Percentiles rank a stretch among this genome's conserved stretches.
These are phyloP conservation scores for Cheilosia scutellata DNA, from an alignment of 2,888 invertebrate species.

Conservation along the genomic window DNA sequence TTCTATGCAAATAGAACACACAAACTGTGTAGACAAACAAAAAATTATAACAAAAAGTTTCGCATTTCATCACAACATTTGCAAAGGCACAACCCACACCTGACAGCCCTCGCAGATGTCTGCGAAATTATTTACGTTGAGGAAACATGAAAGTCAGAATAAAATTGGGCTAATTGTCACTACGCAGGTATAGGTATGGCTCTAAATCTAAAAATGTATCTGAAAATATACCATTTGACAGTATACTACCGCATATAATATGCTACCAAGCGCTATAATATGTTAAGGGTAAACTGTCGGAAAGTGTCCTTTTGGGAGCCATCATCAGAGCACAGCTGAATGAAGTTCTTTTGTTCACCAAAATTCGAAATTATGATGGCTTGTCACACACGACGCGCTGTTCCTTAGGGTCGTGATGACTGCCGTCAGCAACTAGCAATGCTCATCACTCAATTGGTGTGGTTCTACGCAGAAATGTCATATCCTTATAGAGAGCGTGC, in stretches of 20 bases:
- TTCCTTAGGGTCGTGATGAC: conserved; percentile 39
- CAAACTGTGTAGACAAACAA: conserved; percentile 55
- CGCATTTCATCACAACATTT: conserved; percentile 67
- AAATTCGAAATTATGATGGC: conserved; percentile 65
- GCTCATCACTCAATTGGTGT: conserved; percentile 65
- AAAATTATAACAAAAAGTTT: conserved; percentile 61
- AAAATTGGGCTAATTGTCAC: conserved; percentile 73
- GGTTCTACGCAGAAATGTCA: conserved; percentile 48
- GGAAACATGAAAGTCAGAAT: conserved; percentile 56
- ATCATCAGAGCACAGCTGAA: conserved; percentile 54
- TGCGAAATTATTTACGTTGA: conserved; percentile 68
- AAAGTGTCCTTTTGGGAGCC: conserved; percentile 67
- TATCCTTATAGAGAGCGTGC: not conserved
- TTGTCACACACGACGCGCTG: conserved; percentile 65
- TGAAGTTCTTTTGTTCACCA: conserved; percentile 58
- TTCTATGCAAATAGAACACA: conserved; percentile 66
- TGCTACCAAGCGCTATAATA: too few relatives aligned
- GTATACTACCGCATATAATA: too few relatives aligned
- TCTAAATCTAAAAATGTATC: conserved; percentile 32
- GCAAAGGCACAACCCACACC: conserved; percentile 29
- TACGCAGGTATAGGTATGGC: conserved; percentile 51
- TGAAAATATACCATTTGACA: too few relatives aligned
- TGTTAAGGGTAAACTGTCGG: conserved; percentile 25
- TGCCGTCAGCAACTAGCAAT: conserved; percentile 27
- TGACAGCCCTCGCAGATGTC: conserved; percentile 19